A percentile compares a stretch with the other conserved stretches of the same genome.
Conservation (phyloP, 2,113 vertebrate species). For the Tragulus kanchil region DNA sequence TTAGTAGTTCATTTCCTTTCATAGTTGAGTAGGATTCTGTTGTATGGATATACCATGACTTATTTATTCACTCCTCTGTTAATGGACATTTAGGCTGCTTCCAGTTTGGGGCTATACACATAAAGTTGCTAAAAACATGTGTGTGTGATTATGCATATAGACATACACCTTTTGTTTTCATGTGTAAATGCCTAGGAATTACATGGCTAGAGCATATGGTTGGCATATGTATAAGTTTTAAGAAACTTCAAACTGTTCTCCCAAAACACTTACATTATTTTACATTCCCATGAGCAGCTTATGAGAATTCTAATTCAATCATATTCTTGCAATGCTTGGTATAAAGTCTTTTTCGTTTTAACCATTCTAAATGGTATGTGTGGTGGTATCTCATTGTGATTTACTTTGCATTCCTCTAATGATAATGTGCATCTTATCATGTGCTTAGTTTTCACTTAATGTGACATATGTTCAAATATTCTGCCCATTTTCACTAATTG, state of each 20-base stretch:
- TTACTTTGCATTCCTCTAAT: slow-evolving; percentile 9
- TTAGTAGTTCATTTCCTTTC: background rate
- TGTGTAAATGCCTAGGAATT: background rate
- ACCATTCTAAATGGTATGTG: background rate
- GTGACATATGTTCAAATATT: background rate
- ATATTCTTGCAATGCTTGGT: background rate
- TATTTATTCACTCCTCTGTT: background rate
- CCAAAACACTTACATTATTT: background rate
- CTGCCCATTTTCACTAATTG: background rate
- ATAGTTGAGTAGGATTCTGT: background rate
- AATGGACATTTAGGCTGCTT: background rate
- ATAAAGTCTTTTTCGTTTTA: background rate
- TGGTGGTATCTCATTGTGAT: background rate
- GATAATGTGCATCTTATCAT: background rate
- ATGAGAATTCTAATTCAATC: background rate
- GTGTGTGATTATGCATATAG: background rate
- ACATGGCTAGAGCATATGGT: background rate
- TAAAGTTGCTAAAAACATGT: slow-evolving; percentile 13
- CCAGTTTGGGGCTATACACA: background rate
- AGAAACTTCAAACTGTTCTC: slow-evolving; percentile 4
- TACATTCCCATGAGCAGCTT: background rate
- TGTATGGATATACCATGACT: background rate
- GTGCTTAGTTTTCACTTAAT: background rate
- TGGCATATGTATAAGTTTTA: background rate
- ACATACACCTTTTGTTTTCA: background rate